Conservation (phyloP, 1,140 invertebrate genomes). For the Homarus americanus region DNA sequence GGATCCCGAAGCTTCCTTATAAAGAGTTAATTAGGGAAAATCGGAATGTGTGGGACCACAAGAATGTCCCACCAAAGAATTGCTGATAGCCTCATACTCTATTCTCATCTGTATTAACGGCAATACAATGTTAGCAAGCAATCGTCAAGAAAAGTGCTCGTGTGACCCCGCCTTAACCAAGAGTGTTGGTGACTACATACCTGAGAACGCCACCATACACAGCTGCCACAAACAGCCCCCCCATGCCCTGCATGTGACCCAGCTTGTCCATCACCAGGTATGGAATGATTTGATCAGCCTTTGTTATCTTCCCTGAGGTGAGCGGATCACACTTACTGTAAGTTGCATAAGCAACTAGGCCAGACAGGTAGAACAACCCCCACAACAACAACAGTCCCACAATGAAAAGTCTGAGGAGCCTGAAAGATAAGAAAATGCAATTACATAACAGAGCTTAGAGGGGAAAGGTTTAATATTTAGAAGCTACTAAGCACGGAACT, state of each 20-base stretch:
- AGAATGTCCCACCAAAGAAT: too few relatives aligned
- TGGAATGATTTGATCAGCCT: slow-evolving; percentile 41
- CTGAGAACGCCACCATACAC: slow-evolving; percentile 46
- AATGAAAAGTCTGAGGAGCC: neutral
- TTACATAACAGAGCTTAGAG: too few relatives aligned
- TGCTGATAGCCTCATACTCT: too few relatives aligned
- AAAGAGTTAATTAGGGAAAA: too few relatives aligned
- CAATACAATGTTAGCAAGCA: too few relatives aligned
- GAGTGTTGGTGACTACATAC: neutral
- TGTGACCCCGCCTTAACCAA: too few relatives aligned
- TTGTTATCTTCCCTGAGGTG: slow-evolving; percentile 1
- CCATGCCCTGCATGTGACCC: slow-evolving; percentile 16
- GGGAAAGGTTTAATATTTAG: too few relatives aligned
- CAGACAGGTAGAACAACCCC: slow-evolving; percentile 24
- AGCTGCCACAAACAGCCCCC: slow-evolving; percentile 41
- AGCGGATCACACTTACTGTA: slow-evolving; percentile 48
- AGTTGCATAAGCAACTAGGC: slow-evolving; percentile 39
- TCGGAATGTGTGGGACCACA: too few relatives aligned
- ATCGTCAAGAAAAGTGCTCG: too few relatives aligned
- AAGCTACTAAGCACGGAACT: too few relatives aligned
- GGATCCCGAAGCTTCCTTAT: too few relatives aligned
- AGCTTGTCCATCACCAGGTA: slow-evolving; percentile 50
- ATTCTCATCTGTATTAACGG: too few relatives aligned
- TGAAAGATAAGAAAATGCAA: neutral
- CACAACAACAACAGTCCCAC: neutral